A percentile compares a stretch with the other conserved stretches of the same genome.
Evolutionary conservation across 2,113 vertebrate genomes (phyloP).

Genomic region (Notechis scutatus): DNA sequence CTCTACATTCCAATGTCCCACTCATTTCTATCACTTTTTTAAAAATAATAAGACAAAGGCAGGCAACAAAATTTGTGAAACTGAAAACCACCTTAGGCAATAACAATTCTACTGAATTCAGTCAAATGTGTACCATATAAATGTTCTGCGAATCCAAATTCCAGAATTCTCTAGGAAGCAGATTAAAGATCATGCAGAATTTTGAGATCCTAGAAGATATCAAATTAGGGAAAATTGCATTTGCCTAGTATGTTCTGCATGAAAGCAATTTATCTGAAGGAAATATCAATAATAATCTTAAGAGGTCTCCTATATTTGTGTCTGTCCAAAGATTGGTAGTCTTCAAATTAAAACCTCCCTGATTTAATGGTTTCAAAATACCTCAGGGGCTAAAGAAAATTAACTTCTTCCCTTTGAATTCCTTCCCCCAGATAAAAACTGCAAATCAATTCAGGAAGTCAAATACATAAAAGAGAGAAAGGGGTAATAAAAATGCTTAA

Average conservation of each 20-base stretch:
- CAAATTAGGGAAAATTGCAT: not conserved
- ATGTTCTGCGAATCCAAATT: not conserved
- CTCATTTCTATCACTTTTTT: not conserved
- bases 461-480: conserved; percentile 30
- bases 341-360: conserved; percentile 24
- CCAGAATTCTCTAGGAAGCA: not conserved
- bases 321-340: conserved; percentile 4
- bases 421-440: not conserved
- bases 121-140: not conserved
- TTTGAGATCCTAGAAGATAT: not conserved
- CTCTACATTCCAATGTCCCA: no score
- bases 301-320: conserved; percentile 21
- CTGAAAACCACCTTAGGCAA: conserved; percentile 23
- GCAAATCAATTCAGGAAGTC: conserved; percentile 38
- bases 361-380: not conserved
- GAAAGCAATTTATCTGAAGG: conserved; percentile 14
- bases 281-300: conserved; percentile 12
- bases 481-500: conserved; percentile 34
- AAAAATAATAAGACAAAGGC: not conserved
- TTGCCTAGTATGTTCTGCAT: conserved; percentile 7
- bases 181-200: not conserved
- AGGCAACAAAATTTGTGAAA: not conserved
- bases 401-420: conserved; percentile 43
- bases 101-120: not conserved
- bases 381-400: conserved; percentile 19